A percentile compares a stretch with the other conserved stretches of the same genome.
These are phyloP conservation scores for Meta bourneti DNA, from an alignment of 2,888 invertebrate genomes.

Conservation along the genomic window DNA sequence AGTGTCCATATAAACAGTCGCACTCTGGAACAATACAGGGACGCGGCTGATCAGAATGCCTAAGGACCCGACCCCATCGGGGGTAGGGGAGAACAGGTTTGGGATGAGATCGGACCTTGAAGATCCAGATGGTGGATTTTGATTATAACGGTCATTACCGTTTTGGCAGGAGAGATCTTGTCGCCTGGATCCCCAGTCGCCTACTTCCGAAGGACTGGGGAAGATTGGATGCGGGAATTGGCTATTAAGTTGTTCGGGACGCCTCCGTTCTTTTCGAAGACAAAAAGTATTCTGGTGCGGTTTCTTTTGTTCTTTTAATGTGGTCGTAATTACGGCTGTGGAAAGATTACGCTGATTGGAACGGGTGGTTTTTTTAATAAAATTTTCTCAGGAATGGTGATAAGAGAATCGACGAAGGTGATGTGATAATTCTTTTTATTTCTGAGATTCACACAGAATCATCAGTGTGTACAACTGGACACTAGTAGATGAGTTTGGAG, in stretches of 20 bases:
- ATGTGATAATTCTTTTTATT: too few relatives aligned
- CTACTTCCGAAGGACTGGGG: not conserved
- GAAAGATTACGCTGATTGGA: not conserved
- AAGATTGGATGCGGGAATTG: not conserved
- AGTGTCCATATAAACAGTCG: not conserved
- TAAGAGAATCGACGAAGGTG: too few relatives aligned
- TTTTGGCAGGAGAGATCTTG: conserved; percentile 33
- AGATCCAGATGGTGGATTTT: conserved; percentile 36
- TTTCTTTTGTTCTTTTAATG: not conserved
- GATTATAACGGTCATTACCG: conserved; percentile 68
- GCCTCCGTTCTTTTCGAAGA: not conserved
- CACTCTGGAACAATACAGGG: conserved; percentile 3
- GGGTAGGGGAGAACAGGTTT: conserved; percentile 40
- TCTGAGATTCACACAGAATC: too few relatives aligned
- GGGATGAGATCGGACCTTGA: conserved; percentile 52
- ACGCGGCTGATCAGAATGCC: not conserved
- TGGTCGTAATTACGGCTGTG: not conserved
- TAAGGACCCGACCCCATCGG: not conserved
- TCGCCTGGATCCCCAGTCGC: conserved; percentile 37
- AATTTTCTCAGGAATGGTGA: too few relatives aligned
- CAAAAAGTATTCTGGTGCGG: not conserved
- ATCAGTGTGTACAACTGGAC: too few relatives aligned
- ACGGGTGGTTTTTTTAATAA: not conserved
- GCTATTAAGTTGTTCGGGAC: not conserved
- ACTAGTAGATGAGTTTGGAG: too few relatives aligned